Evolutionary conservation across 1,140 invertebrate genomes (phyloP).

Genomic region (Aethina tumida): DNA sequence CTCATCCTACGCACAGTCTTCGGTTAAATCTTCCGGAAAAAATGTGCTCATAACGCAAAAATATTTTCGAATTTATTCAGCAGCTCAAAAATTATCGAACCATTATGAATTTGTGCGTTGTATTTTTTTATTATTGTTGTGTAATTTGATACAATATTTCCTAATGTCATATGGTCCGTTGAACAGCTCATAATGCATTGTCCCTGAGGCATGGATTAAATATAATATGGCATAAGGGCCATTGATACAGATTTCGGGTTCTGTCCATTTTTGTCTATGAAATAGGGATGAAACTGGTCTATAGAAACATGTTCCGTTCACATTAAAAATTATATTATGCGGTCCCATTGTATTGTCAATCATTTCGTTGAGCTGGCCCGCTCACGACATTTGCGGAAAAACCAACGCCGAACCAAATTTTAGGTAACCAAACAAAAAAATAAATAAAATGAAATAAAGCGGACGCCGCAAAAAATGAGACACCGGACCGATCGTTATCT

Average conservation of each 20-base stretch:
- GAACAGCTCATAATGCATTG: constrained; percentile 22
- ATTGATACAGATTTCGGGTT: constrained; percentile 28
- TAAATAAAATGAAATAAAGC: no score
- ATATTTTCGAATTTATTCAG: constrained; percentile 7
- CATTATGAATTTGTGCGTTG: constrained; percentile 7
- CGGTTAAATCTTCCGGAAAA: no score
- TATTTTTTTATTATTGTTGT: constrained; percentile 18
- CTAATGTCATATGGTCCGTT: constrained; percentile 24
- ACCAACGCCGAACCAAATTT: no score
- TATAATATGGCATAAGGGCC: constrained; percentile 20
- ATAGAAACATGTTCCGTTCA: constrained; percentile 14
- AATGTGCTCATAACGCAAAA: no score
- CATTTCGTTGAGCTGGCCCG: constrained; percentile 22
- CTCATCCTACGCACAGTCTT: no score
- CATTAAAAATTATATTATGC: constrained; percentile 24
- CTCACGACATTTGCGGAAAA: no score
- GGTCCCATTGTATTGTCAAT: constrained; percentile 25
- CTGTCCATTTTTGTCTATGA: constrained; percentile 21
- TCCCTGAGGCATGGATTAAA: constrained; percentile 24
- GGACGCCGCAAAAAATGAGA: no score
- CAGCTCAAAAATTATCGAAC: constrained; percentile 11
- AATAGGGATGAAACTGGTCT: constrained; percentile 19
- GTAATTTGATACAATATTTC: constrained; percentile 26
- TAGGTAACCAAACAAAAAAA: no score
- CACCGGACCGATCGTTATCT: no score